A percentile compares a stretch with the other conserved stretches of the same genome.
Evolutionary conservation across 2,888 invertebrate genomes (phyloP).

Genomic region (Ctena decussata): DNA sequence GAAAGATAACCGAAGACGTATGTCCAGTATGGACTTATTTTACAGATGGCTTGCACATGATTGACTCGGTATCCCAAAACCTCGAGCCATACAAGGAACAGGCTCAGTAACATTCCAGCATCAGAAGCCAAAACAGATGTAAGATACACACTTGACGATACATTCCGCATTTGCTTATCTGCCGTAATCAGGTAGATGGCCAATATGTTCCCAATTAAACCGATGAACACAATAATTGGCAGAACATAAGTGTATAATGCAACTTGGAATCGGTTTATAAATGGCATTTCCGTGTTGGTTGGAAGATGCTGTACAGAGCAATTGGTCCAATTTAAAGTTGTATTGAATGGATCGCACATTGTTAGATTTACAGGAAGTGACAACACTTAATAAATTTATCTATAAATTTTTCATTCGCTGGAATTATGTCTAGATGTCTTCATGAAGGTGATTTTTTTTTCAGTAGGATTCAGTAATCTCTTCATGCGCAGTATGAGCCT

Average conservation of each 20-base stretch:
- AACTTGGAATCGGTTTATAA: constrained; percentile 18
- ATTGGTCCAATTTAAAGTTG: background rate
- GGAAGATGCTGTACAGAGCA: too few relatives aligned
- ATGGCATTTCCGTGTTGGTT: background rate
- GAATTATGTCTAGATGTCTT: too few relatives aligned
- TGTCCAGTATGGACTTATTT: constrained; percentile 69
- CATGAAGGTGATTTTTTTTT: too few relatives aligned
- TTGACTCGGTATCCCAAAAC: constrained; percentile 66
- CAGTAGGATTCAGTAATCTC: too few relatives aligned
- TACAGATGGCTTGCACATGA: constrained; percentile 86
- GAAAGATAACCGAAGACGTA: constrained; percentile 92
- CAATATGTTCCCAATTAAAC: constrained; percentile 70
- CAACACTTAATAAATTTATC: too few relatives aligned
- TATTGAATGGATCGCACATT: background rate
- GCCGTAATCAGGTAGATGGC: constrained; percentile 68
- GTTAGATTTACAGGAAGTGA: too few relatives aligned
- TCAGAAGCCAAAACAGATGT: constrained; percentile 68
- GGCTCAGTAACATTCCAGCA: constrained; percentile 66
- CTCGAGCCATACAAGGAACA: constrained; percentile 72
- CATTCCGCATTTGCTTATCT: constrained; percentile 64
- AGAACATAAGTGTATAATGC: constrained; percentile 63
- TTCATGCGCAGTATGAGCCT: too few relatives aligned
- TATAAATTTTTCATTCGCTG: too few relatives aligned
- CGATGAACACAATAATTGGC: constrained; percentile 67
- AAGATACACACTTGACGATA: constrained; percentile 73